These are phyloP conservation scores for Melipona beecheii DNA, from an alignment of 2,888 invertebrate genomes.

Conservation along the genomic window DNA sequence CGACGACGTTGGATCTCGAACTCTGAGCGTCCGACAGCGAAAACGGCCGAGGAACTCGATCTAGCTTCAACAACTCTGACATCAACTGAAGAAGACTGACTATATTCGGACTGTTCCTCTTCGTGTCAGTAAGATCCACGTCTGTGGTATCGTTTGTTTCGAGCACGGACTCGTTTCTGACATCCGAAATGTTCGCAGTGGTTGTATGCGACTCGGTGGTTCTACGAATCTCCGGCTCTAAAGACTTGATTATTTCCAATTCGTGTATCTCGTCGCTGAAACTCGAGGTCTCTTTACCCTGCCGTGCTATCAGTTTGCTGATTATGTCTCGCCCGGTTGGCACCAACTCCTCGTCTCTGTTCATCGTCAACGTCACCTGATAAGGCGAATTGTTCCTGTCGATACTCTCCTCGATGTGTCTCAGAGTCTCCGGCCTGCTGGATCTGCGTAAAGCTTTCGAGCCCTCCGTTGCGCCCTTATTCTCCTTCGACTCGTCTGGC, in stretches of 20 bases:
- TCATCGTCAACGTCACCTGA: slow-evolving; percentile 71
- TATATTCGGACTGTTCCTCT: slow-evolving; percentile 22
- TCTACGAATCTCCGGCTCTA: slow-evolving; percentile 17
- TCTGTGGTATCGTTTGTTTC: neutral
- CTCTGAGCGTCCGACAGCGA: slow-evolving; percentile 8
- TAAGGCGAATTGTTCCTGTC: slow-evolving; percentile 68
- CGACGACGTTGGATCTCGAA: neutral
- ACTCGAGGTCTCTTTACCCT: slow-evolving; percentile 23
- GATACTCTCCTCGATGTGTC: slow-evolving; percentile 53
- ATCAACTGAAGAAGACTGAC: slow-evolving; percentile 69
- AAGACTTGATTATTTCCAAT: slow-evolving; percentile 35
- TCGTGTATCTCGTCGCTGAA: neutral
- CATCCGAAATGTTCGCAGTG: neutral
- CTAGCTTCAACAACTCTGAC: slow-evolving; percentile 69
- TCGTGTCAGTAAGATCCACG: neutral
- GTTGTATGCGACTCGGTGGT: neutral
- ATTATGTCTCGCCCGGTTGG: slow-evolving; percentile 51
- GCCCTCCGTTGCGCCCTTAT: neutral
- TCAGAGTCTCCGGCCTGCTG: slow-evolving; percentile 34
- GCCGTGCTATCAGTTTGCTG: slow-evolving; percentile 65
- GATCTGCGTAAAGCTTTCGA: slow-evolving; percentile 13
- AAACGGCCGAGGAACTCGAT: slow-evolving; percentile 66
- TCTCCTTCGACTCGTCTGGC: neutral
- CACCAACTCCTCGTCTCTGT: slow-evolving; percentile 47
- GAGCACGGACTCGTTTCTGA: neutral